phyloP scores from a whole-genome alignment of 2,113 vertebrate genomes.

The Recurvirostra avosetta region DNA sequence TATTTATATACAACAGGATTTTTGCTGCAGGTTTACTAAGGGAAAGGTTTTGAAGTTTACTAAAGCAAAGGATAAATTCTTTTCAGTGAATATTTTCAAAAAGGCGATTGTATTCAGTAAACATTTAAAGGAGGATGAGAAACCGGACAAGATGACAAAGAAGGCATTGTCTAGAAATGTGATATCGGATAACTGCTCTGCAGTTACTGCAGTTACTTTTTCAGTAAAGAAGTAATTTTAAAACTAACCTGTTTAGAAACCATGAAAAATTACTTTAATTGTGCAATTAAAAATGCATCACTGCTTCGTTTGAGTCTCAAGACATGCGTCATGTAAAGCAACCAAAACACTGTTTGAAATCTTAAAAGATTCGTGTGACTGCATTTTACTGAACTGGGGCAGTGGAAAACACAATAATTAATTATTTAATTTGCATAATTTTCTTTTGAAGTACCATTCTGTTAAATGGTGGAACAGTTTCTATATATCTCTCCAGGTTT shows the following conservation, averaged over 20 bases:
- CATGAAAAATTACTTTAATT: not conserved
- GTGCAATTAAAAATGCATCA: not conserved
- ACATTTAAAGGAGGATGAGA: not conserved
- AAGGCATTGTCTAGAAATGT: not conserved
- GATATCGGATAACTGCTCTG: not conserved
- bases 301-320: not conserved
- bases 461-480: not conserved
- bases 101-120: not conserved
- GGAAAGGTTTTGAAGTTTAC: not conserved
- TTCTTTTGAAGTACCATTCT: not conserved
- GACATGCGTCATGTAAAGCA: not conserved
- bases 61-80: not conserved
- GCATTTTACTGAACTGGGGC: not conserved
- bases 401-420: not conserved
- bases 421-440: not conserved
- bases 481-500: not conserved
- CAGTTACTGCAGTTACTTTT: not conserved
- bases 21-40: not conserved
- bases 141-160: slow-evolving; percentile 13
- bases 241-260: not conserved
- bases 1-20: not conserved
- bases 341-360: not conserved
- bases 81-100: not conserved
- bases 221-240: slow-evolving; percentile 17
- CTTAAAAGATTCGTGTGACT: not conserved